These are phyloP conservation scores for Drosophila pallidifrons DNA, from an alignment of 1,140 invertebrate genomes.

Conservation along the genomic window DNA sequence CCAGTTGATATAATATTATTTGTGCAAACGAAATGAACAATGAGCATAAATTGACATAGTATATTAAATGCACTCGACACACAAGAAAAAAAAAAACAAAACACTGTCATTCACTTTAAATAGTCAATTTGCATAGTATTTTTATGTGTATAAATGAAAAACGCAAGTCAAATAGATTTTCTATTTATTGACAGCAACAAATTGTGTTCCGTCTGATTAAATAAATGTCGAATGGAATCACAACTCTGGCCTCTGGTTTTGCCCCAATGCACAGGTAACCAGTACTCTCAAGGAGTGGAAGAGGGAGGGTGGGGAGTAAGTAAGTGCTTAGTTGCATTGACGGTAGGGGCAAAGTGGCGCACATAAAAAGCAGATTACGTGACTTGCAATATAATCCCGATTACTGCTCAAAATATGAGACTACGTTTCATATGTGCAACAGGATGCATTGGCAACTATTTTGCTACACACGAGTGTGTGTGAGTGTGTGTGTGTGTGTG, in stretches of 20 bases:
- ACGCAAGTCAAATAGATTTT: too few relatives aligned
- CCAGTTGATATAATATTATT: not conserved
- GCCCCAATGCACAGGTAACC: not conserved
- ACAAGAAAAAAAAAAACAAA: too few relatives aligned
- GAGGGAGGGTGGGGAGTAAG: not conserved
- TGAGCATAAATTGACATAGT: too few relatives aligned
- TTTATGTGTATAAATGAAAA: too few relatives aligned
- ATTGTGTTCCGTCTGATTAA: not conserved
- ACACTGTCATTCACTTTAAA: too few relatives aligned
- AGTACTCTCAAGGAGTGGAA: too few relatives aligned
- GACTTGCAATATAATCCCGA: conserved; percentile 38
- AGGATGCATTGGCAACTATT: conserved; percentile 28
- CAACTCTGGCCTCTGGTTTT: too few relatives aligned
- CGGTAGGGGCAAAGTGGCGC: conserved; percentile 2
- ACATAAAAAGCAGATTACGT: conserved; percentile 32
- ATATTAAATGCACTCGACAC: too few relatives aligned
- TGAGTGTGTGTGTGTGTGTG: conserved; percentile 10
- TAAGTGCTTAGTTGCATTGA: conserved; percentile 5
- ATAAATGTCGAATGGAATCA: not conserved
- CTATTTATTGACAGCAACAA: conserved; percentile 1
- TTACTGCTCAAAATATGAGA: conserved; percentile 28
- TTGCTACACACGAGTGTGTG: conserved; percentile 12
- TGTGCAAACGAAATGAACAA: not conserved
- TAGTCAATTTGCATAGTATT: too few relatives aligned
- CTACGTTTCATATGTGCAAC: conserved; percentile 14